Evolutionary conservation across 2,113 vertebrate genomes (phyloP).

Genomic region (Ptilonorhynchus violaceus): DNA sequence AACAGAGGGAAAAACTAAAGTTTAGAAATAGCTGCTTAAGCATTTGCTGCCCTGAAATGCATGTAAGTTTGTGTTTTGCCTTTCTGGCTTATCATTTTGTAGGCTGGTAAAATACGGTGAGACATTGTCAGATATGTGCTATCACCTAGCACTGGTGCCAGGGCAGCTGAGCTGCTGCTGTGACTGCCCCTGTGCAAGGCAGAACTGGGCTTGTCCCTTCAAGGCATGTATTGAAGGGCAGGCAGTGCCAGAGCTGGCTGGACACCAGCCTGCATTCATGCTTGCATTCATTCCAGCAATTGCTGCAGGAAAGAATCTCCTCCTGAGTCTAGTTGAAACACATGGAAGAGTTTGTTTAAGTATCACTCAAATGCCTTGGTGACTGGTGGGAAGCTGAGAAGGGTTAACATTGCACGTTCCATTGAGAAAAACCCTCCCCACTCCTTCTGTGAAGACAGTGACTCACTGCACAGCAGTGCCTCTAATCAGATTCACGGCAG

Average conservation of each 20-base stretch:
- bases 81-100: neutral
- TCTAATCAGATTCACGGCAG: neutral
- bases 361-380: neutral
- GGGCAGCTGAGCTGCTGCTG: neutral
- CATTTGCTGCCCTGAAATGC: neutral
- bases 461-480: neutral
- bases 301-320: neutral
- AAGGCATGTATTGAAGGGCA: neutral
- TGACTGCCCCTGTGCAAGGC: neutral
- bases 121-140: neutral
- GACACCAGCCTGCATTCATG: neutral
- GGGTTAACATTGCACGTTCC: neutral
- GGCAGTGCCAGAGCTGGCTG: neutral
- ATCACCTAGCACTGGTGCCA: neutral
- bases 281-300: neutral
- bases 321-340: neutral
- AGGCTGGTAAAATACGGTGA: neutral
- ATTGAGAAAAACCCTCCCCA: neutral
- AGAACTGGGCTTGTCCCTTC: neutral
- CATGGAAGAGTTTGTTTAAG: neutral
- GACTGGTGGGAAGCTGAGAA: neutral
- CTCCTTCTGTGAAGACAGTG: neutral
- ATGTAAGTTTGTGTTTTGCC: neutral
- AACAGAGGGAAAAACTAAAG: neutral
- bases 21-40: neutral